Evolutionary conservation across 1,140 invertebrate genomes (phyloP).

Genomic region (Bombus difficillimus): DNA sequence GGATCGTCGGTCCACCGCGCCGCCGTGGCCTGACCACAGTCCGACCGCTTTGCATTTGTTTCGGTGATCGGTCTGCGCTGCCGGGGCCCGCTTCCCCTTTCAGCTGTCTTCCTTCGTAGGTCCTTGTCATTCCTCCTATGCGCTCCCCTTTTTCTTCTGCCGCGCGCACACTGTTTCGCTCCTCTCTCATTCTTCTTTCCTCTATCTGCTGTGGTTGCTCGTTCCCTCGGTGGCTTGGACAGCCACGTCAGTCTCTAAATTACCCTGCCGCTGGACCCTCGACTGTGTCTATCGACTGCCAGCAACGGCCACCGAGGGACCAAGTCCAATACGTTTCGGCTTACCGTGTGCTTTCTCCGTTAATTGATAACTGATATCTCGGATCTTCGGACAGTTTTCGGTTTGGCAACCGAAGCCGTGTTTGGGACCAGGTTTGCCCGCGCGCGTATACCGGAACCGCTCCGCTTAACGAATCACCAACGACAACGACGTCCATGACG

Average conservation of each 20-base stretch:
- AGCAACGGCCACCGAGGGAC: conserved; percentile 49
- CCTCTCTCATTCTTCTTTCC: conserved; percentile 56
- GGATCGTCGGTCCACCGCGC: not conserved
- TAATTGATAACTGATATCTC: conserved; percentile 81
- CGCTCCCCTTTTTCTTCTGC: conserved; percentile 52
- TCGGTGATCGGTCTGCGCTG: conserved; percentile 67
- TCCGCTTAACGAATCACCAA: not conserved
- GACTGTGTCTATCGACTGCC: conserved; percentile 45
- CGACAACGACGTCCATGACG: not conserved
- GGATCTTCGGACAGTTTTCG: conserved; percentile 67
- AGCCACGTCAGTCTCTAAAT: conserved; percentile 77
- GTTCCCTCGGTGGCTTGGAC: conserved; percentile 51
- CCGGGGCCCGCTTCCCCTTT: conserved; percentile 71
- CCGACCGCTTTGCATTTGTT: conserved; percentile 80
- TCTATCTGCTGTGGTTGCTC: conserved; percentile 46
- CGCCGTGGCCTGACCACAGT: conserved; percentile 28
- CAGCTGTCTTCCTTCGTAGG: conserved; percentile 72
- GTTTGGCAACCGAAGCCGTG: not conserved
- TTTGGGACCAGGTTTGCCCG: not conserved
- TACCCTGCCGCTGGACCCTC: conserved; percentile 63
- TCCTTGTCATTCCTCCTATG: conserved; percentile 52
- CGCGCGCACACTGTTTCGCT: conserved; percentile 40
- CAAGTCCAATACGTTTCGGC: conserved; percentile 69
- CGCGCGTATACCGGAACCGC: not conserved
- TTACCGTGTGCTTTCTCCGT: conserved; percentile 71